Base-by-base conservation (phyloP, 2,797 vertebrate genomes). In the Peromyscus nudipes region DNA sequence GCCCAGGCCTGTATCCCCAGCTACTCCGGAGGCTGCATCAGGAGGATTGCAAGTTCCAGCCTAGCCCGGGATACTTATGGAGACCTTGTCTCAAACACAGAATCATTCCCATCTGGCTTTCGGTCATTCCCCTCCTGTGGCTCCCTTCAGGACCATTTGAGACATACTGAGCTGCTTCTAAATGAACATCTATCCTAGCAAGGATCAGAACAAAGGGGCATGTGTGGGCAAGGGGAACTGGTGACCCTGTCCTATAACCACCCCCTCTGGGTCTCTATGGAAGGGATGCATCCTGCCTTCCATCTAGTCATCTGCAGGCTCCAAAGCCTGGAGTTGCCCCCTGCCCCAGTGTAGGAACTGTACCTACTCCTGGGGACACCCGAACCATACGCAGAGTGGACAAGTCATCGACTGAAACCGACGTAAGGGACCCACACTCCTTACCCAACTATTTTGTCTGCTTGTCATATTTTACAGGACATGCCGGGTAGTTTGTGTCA, bases 331-430 rank as follows among this genome's bases (percentile, higher is more conserved):
- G 40, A 10, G 40, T 80, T 1, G 6, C n/a, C 21, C 23, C 71
- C 37, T 12, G 1, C 46, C 86, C 5, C 2, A 40, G 69, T 0
- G 82, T 29, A 65, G 82, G 21, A 4, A 64, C 10, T 3, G 23
- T 43, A 12, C 40, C 3, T 0, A 1, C 3, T 29, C 3, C 71
- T 9, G 2, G 4, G 77, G 71, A 85, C 34, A 37, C 27, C 77
- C 75, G 19, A 8, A 43, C 25, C 29, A 2, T 1, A 8, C 1
- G 0, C 11, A 52, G 31, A 77, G 73, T 7, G 8, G 1, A 10
- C 34, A 8, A 11, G 11, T 19, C 23, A 49, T 27, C 64, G 1
- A 9, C 29, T 7, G 23, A 67, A 46, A 69, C 46, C 69, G 40
- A 6, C 8, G 55, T 25, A 75, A 77, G 6, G 14, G 43, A 34